Evolutionary conservation across 2,113 vertebrate species (phyloP), one percentile per base, ranked within the genome.

Genomic region (Lepus americanus): DNA sequence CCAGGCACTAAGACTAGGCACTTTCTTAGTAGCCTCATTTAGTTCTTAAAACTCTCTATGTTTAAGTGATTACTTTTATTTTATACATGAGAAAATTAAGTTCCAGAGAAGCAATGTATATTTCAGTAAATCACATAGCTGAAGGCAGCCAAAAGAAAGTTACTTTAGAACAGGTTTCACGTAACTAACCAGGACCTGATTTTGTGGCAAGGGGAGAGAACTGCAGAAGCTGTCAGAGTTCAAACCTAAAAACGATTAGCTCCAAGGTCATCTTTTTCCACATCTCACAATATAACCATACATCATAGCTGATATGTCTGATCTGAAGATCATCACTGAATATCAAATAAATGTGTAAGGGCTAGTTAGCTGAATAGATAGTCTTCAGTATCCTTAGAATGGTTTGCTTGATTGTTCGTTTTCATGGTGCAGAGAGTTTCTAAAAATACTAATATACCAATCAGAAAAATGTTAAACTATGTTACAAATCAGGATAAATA

Each of bases 401-500:
- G 9, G 25, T 76, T 20, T 12, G 14, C 72, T 23, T 63, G 22
- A 10, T 44, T 59, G 1, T 27, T 84, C 13, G 31, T 14, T 39
- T 81, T 81, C 83, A n/a, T 7, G 27, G 5, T 17, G 86, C 19
- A 86, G 19, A 93, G 1, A 84, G 63, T 76, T 90, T 82, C 33
- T 67, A 73, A 69, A 96, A 79, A 67, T 78, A 53, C 25, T 95
- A 70, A 79, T 76, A 49, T 67, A 55, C 36, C 55, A 74, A 89
- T 36, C 55, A 92, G 31, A 67, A 87, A 92, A 92, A 64, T 25
- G 4, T 74, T 80, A 53, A 29, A 25, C 17, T 69, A 6, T 70
- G 5, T 78, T 95, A 73, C 51, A 92, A 78, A 94, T 55, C n/a
- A 84, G 29, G 23, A 90, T 88, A 69, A 89, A 83, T 80, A 53